Percentiles rank a stretch among this genome's conserved stretches.
phyloP scores from a whole-genome alignment of 2,888 invertebrate species.

The Drosophila monieri region DNA sequence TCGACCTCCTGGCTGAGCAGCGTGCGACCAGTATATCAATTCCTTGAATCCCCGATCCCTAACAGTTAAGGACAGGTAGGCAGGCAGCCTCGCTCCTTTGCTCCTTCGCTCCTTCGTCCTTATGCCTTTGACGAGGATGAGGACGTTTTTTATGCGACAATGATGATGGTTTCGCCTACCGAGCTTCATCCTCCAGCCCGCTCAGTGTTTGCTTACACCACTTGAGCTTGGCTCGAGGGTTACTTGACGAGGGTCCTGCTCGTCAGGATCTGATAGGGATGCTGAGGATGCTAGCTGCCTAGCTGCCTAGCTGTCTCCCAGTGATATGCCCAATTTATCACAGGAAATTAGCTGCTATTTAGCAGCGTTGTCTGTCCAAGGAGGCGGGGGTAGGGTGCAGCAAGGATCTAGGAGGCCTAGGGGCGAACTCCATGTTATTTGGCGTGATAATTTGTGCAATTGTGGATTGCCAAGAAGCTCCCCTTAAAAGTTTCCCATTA shows the following conservation, averaged over 20 bases:
- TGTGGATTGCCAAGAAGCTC: constrained; percentile 56
- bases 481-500: constrained; percentile 7
- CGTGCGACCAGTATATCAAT: constrained; percentile 53
- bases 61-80: background rate
- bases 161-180: constrained; percentile 44
- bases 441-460: constrained; percentile 80
- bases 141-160: constrained; percentile 30
- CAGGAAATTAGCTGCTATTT: constrained; percentile 82
- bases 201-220: constrained; percentile 74
- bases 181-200: constrained; percentile 8
- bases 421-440: constrained; percentile 69
- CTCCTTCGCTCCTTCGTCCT: background rate
- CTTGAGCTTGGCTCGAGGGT: constrained; percentile 62
- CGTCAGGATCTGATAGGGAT: constrained; percentile 1
- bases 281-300: constrained; percentile 28
- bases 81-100: too few species aligned
- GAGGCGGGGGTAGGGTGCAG: constrained; percentile 4
- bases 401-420: constrained; percentile 36
- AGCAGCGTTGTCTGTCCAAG: constrained; percentile 69
- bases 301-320: constrained; percentile 17
- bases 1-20: background rate
- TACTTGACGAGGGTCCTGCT: constrained; percentile 64
- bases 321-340: constrained; percentile 81
- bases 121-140: too few species aligned
- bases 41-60: constrained; percentile 23